phyloP scores from a whole-genome alignment of 2,888 invertebrate genomes.

The Monochamus alternatus region DNA sequence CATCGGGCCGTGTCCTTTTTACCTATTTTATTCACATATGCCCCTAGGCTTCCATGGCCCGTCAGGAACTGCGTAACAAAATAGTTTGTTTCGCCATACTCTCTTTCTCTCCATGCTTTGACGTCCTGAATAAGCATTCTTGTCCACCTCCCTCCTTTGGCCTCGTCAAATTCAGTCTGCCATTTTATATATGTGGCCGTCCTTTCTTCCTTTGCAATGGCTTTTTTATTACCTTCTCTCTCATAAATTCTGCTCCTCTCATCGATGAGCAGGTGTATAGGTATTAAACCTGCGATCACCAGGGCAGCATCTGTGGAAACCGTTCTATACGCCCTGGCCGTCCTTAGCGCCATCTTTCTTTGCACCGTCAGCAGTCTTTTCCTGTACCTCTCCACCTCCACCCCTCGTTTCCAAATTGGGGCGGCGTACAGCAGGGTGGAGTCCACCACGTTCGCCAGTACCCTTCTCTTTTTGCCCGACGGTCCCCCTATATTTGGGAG shows the following conservation, averaged over 20 bases:
- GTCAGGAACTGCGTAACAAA: background rate
- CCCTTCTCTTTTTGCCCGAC: background rate
- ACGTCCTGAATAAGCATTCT: background rate
- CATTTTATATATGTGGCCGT: too few species aligned
- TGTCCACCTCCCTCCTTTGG: background rate
- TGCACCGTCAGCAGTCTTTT: too few species aligned
- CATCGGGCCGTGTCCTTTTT: too few species aligned
- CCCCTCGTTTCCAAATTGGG: conserved; percentile 32
- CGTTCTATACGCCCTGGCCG: conserved; percentile 39
- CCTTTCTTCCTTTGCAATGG: too few species aligned
- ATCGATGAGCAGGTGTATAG: conserved; percentile 36
- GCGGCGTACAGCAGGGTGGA: conserved; percentile 38
- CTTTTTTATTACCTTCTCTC: background rate
- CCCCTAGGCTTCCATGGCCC: background rate
- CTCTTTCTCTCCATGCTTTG: too few species aligned
- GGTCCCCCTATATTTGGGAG: conserved; percentile 39
- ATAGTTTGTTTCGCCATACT: background rate
- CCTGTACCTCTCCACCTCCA: too few species aligned
- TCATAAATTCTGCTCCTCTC: background rate
- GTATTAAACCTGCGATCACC: conserved; percentile 36
- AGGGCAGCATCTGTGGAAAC: conserved; percentile 34
- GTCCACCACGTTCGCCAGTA: conserved; percentile 4
- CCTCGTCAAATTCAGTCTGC: too few species aligned
- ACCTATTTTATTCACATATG: background rate
- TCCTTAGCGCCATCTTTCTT: too few species aligned